Percentiles rank a stretch among this genome's conserved stretches.
These are phyloP conservation scores for Heloderma charlesbogerti DNA, from an alignment of 2,113 vertebrate species.

Conservation along the genomic window DNA sequence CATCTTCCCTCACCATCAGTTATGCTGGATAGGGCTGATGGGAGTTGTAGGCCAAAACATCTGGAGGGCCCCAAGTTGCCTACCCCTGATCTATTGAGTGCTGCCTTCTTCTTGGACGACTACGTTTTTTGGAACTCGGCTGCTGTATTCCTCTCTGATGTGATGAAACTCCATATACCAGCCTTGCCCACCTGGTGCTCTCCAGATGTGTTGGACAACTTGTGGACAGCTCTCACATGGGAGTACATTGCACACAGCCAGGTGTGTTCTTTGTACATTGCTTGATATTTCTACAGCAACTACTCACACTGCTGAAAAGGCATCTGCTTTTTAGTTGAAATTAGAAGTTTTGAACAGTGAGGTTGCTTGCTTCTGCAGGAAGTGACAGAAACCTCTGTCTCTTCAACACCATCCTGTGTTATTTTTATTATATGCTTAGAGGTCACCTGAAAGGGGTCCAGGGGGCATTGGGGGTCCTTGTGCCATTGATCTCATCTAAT, in stretches of 20 bases:
- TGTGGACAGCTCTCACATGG: background rate
- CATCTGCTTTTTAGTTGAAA: background rate
- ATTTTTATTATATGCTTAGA: background rate
- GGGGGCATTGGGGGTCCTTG: background rate
- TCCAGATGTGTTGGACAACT: no score
- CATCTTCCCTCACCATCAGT: no score
- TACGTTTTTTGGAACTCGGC: background rate
- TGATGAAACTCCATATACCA: background rate
- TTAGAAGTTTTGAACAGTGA: background rate
- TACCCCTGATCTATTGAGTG: background rate
- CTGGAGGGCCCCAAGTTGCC: no score
- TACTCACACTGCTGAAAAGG: background rate
- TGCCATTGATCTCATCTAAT: background rate
- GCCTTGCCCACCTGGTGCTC: no score
- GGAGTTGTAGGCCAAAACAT: no score
- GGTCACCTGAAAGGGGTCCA: background rate
- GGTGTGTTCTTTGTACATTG: background rate
- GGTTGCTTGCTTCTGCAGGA: background rate
- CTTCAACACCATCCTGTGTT: background rate
- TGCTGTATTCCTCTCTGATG: background rate
- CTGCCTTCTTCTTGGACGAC: background rate
- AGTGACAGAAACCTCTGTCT: background rate
- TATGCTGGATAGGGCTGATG: no score
- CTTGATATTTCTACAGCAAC: background rate
- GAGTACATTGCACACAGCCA: background rate